Conservation (phyloP, 2,113 vertebrate genomes). For the Chitala chitala region DNA sequence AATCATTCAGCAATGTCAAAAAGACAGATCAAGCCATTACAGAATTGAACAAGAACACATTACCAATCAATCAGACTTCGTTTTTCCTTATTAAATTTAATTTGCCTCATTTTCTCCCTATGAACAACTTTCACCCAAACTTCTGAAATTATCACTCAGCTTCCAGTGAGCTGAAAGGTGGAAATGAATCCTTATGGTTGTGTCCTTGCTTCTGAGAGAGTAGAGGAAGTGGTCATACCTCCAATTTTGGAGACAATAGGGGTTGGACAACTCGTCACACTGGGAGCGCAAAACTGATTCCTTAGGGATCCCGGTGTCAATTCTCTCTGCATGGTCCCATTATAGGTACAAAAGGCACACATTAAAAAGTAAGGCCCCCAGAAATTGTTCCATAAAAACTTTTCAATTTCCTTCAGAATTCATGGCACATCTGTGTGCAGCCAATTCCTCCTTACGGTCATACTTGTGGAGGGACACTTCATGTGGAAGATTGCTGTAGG, state of each 20-base stretch:
- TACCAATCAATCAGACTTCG: constrained; percentile 17
- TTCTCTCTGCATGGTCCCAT: constrained; percentile 16
- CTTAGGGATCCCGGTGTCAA: constrained; percentile 8
- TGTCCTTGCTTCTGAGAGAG: constrained; percentile 22
- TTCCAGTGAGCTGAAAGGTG: constrained; percentile 15
- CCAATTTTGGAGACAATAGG: constrained; percentile 29
- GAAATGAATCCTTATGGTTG: constrained; percentile 20
- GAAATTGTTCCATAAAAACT: constrained; percentile 2
- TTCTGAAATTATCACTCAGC: constrained; percentile 7
- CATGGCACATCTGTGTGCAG: neutral
- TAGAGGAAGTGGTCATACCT: constrained; percentile 27
- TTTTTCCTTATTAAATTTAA: constrained; percentile 10
- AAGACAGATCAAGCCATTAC: constrained; percentile 22
- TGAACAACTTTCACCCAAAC: constrained; percentile 5
- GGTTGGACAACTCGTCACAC: constrained; percentile 4
- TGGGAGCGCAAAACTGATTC: constrained; percentile 18
- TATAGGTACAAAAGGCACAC: constrained; percentile 26
- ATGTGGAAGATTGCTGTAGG: neutral
- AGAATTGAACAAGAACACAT: constrained; percentile 23
- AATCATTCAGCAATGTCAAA: constrained; percentile 26
- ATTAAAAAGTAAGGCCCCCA: constrained; percentile 5
- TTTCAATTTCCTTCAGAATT: neutral
- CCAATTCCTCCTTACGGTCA: neutral
- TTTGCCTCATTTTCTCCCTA: constrained; percentile 22
- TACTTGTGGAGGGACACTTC: neutral